Conservation (phyloP, 1,140 invertebrate genomes). For the Bursaphelenchus mucronatus region DNA sequence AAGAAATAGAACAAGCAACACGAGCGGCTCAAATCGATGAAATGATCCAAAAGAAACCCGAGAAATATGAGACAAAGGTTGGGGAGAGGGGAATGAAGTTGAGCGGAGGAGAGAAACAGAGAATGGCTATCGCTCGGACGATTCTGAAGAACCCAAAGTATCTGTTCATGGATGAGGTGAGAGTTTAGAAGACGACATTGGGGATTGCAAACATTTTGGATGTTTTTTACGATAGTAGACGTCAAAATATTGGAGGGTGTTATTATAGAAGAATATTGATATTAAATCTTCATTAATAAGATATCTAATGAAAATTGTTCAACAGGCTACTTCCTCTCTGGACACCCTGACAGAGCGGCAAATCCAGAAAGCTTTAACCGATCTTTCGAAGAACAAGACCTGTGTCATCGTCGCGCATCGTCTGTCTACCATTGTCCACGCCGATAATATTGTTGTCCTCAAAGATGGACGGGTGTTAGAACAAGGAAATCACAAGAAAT, state of each 20-base stretch:
- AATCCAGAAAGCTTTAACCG: constrained; percentile 63
- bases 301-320: too few species aligned
- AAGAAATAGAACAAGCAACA: constrained; percentile 81
- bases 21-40: constrained; percentile 88
- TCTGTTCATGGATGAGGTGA: constrained; percentile 78
- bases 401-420: constrained; percentile 44
- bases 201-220: too few species aligned
- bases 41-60: constrained; percentile 80
- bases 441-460: constrained; percentile 50
- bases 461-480: constrained; percentile 46
- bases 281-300: too few species aligned
- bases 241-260: too few species aligned
- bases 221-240: too few species aligned
- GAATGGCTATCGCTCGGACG: constrained; percentile 84
- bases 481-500: constrained; percentile 47
- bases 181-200: too few species aligned
- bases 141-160: constrained; percentile 78
- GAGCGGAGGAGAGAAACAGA: constrained; percentile 82
- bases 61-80: constrained; percentile 65
- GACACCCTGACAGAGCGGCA: constrained; percentile 60
- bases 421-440: constrained; percentile 47
- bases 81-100: constrained; percentile 64
- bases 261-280: too few species aligned
- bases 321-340: constrained; percentile 62
- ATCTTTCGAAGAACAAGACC: constrained; percentile 30